phyloP scores from a whole-genome alignment of 2,888 invertebrate species.

The Spicauda simplicius region DNA sequence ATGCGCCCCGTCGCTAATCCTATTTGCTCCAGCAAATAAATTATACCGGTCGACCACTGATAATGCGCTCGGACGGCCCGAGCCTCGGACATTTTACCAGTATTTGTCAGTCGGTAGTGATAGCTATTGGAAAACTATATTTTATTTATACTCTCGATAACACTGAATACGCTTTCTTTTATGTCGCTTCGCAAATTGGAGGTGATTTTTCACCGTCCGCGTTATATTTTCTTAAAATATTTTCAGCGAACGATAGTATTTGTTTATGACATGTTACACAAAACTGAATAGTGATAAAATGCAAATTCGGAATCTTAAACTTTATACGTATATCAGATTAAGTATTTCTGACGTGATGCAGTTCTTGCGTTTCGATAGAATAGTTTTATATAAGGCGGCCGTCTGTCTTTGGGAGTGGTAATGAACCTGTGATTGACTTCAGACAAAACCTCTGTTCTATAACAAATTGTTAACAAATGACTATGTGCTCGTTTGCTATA shows the following conservation, averaged over 20 bases:
- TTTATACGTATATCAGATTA: too few species aligned
- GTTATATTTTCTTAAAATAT: not conserved
- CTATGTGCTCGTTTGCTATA: too few species aligned
- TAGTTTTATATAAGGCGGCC: too few species aligned
- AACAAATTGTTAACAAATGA: too few species aligned
- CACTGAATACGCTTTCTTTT: conserved; percentile 20
- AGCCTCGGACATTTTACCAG: conserved; percentile 33
- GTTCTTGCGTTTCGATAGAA: too few species aligned
- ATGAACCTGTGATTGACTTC: too few species aligned
- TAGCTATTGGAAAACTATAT: conserved; percentile 42
- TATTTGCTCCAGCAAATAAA: conserved; percentile 78
- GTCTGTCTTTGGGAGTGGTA: too few species aligned
- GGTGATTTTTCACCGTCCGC: conserved; percentile 10
- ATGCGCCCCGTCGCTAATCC: conserved; percentile 75
- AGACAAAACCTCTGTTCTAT: too few species aligned
- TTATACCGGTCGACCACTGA: conserved; percentile 65
- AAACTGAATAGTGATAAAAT: too few species aligned
- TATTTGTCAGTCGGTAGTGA: conserved; percentile 46
- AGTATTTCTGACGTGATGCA: too few species aligned
- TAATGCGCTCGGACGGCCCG: conserved; percentile 43
- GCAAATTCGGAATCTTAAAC: too few species aligned
- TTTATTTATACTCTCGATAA: conserved; percentile 40
- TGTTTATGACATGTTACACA: too few species aligned
- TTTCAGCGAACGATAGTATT: conserved; percentile 4
- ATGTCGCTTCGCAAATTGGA: conserved; percentile 26